phyloP scores from a whole-genome alignment of 2,113 vertebrate genomes.

The Megaceryle maxima region DNA sequence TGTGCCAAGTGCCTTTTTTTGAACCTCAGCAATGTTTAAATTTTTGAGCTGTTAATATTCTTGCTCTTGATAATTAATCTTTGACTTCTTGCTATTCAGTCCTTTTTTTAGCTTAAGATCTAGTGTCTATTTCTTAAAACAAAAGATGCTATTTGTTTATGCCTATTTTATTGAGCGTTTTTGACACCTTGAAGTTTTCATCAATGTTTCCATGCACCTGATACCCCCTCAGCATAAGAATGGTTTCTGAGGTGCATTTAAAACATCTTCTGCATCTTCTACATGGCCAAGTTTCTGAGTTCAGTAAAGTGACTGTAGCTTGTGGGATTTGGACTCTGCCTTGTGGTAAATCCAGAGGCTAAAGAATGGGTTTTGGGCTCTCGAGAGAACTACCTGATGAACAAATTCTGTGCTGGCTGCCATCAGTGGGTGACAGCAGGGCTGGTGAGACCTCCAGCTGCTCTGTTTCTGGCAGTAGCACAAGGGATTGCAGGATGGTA shows the following conservation, averaged over 20 bases:
- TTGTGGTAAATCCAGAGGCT: background rate
- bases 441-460: background rate
- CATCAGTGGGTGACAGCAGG: background rate
- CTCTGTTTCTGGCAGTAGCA: background rate
- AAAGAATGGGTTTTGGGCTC: background rate
- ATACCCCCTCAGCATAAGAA: background rate
- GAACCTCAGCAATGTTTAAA: background rate
- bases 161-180: background rate
- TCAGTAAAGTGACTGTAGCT: background rate
- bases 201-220: background rate
- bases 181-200: background rate
- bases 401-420: background rate
- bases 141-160: background rate
- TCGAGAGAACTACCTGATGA: background rate
- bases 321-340: background rate
- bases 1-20: background rate
- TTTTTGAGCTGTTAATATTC: background rate
- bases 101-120: background rate
- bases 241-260: background rate
- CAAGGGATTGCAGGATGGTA: background rate
- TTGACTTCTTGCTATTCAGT: background rate
- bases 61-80: background rate
- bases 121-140: background rate
- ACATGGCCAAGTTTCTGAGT: background rate
- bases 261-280: background rate